These are phyloP conservation scores for Tragelaphus buxtoni DNA, from an alignment of 2,113 vertebrate species.

Conservation along the genomic window DNA sequence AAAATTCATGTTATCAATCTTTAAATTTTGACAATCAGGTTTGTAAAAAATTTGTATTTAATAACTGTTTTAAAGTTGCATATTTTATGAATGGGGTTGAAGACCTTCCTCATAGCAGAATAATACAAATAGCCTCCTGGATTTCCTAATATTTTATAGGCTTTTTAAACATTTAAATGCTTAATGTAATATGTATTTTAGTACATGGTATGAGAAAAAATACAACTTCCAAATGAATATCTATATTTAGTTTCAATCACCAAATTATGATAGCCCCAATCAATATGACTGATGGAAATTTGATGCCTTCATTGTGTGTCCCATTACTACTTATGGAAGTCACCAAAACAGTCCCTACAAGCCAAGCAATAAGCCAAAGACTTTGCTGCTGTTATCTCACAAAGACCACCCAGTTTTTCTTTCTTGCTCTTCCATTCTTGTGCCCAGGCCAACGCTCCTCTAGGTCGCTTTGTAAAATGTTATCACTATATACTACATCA, in stretches of 20 bases:
- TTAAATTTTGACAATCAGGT: background rate
- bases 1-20: background rate
- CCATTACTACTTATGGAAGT: background rate
- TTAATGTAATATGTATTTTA: background rate
- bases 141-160: background rate
- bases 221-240: background rate
- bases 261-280: background rate
- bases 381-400: background rate
- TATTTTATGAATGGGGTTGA: background rate
- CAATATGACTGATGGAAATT: background rate
- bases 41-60: background rate
- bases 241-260: background rate
- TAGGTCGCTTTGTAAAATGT: background rate
- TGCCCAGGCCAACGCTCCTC: background rate
- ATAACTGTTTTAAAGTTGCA: background rate
- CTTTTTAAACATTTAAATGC: background rate
- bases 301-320: background rate
- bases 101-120: background rate
- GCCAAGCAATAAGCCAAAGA: background rate
- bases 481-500: background rate
- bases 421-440: background rate
- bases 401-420: background rate
- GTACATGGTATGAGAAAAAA: background rate
- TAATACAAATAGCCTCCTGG: background rate
- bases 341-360: background rate